Evolutionary conservation across 2,888 invertebrate species (phyloP), one percentile per base, ranked within the genome.

Genomic region (Leucania comma): DNA sequence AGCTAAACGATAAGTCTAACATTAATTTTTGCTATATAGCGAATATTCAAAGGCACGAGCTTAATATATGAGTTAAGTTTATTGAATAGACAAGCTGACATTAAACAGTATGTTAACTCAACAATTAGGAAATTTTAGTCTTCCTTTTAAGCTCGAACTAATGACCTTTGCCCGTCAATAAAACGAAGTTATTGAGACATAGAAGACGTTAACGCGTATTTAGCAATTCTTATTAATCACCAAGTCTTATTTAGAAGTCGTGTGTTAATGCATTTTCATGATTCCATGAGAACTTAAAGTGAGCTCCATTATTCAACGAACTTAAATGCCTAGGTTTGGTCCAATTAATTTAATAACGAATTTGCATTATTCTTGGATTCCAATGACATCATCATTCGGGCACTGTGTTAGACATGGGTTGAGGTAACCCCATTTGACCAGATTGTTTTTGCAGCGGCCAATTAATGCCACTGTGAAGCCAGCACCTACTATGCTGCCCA

Each of bases 211-310:
- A 63, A 75, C 14, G 17, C 42, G 26, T 66, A 81, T 60, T 74
- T 75, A 48, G 76, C 69, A 63, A 80, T 68, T 68, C 65, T 75
- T 76, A 79, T 66, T 80, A 62, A 75, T 69, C 62, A 80, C 68
- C 61, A 51, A 66, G 69, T 75, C 51, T 75, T 80, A 75, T 75
- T 75, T 62, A 80, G 68, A 64, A 63, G 46, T 26, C 8, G 26
- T 38, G 48, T 53, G 38, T 65, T 68, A 62, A 80, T 75, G 56
- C 29, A 80, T 78, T 75, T 80, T 75, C 62, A 75, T 66, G 65
- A 69, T 56, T 22, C 38, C 64, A 46, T 64, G 62, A 17, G 75
- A 60, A 64, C 64, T 48, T 46, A 12, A 60, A 58, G 12, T 65
- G 22, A 46, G 29, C 3, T 68, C 26, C 12, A 80, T 77, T 80